Conservation (phyloP, 92 coral and sea anemone genomes). For the Siderastrea radians region DNA sequence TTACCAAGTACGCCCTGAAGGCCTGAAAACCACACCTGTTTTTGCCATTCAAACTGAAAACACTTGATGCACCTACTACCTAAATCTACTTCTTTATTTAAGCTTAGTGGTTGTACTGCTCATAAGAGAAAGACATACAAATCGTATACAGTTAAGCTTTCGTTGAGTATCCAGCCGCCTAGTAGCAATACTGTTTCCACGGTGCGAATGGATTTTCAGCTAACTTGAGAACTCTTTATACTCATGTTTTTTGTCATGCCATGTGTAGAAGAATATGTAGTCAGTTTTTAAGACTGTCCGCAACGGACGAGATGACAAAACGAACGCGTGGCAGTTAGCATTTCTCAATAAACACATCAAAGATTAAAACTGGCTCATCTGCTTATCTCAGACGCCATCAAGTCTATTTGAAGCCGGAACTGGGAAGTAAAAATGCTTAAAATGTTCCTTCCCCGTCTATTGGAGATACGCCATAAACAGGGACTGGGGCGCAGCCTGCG, state of each 20-base stretch:
- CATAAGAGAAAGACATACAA: not conserved
- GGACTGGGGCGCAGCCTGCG: conserved; percentile 21
- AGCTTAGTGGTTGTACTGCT: not conserved
- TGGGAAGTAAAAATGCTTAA: not conserved
- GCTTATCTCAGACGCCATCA: conserved; percentile 18
- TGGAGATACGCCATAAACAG: not conserved
- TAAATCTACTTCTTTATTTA: not conserved
- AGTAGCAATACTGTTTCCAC: not conserved
- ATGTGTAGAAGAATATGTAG: not conserved
- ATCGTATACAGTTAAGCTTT: too few relatives aligned
- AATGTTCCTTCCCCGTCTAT: not conserved
- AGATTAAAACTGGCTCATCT: not conserved
- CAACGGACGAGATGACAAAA: not conserved
- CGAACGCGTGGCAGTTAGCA: not conserved
- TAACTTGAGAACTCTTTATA: not conserved
- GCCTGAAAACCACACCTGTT: not conserved
- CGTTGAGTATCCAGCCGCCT: not conserved
- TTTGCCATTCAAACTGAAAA: not conserved
- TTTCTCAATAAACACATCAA: not conserved
- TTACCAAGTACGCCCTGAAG: not conserved
- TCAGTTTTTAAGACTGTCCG: not conserved
- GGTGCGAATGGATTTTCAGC: not conserved
- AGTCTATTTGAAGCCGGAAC: conserved; percentile 3
- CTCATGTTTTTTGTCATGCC: not conserved
- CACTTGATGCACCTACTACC: not conserved